Conservation (phyloP, 2,113 vertebrate genomes). For the Lamprotornis superbus region DNA sequence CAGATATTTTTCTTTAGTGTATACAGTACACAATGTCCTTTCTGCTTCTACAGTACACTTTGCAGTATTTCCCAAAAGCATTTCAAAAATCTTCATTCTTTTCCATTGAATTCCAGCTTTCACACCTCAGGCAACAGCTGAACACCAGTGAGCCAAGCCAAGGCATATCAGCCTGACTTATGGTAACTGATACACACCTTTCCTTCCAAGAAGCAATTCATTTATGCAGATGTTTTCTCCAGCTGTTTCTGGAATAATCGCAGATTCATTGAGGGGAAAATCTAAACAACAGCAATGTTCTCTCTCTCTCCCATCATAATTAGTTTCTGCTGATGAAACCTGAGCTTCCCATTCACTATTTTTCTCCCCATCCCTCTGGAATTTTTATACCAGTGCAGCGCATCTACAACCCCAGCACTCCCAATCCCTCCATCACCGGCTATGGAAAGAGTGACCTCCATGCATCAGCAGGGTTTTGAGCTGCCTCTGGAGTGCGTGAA, state of each 20-base stretch:
- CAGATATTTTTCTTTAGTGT: background rate
- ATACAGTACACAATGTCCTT: background rate
- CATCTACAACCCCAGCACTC: background rate
- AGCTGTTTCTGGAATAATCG: constrained; percentile 23
- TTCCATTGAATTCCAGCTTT: background rate
- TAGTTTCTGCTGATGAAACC: background rate
- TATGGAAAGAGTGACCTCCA: background rate
- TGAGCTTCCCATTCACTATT: background rate
- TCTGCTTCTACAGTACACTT: background rate
- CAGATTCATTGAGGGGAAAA: background rate
- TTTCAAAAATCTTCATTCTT: constrained; percentile 3
- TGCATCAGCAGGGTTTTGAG: background rate
- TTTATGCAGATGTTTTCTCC: constrained; percentile 1
- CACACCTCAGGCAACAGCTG: background rate
- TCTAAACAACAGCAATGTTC: background rate
- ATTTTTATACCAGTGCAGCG: background rate
- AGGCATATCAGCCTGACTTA: background rate
- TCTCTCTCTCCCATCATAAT: background rate
- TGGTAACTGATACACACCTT: background rate
- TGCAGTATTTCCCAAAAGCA: background rate
- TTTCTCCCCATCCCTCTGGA: background rate
- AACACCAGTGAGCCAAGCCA: background rate
- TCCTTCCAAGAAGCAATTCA: background rate
- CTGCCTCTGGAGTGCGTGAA: background rate
- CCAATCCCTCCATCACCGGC: background rate